Base-by-base conservation (phyloP, 2,797 vertebrate genomes). In the Notoglanidium macrostoma region DNA sequence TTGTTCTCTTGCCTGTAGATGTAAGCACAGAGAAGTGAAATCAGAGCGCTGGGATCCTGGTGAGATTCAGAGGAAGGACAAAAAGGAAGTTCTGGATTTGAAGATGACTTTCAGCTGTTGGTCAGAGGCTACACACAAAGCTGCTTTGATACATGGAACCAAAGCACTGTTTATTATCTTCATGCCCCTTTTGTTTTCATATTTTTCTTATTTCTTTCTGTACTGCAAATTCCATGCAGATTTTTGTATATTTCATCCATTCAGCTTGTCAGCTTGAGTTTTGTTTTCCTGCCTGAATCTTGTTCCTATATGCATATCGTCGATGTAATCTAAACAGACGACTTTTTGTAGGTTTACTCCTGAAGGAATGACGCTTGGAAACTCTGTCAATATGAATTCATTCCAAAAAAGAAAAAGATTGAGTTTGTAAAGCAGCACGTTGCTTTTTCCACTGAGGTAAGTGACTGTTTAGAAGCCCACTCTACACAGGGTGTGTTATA, bases 31-130 rank as follows among this genome's bases (percentile, higher is more conserved):
- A 40, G 55, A 61, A 26, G 21, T 17, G 78, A 80, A 61, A 61
- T 44, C 55, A 61, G 78, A 80, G 55, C 78, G 26, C 78, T 40
- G 55, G 21, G 26, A 55, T 59, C 55, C 21, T 44, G 35, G 21
- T 40, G 78, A 61, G 55, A 61, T 26, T 32, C 21, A 61, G 55
- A 80, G 19, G 32, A 63, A 63, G 70, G 40, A 63, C 35, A 32
- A 12, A 76, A 76, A 74, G 57, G 40, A 85, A 76, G 84, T 29
- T 32, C 54, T 40, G 57, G 70, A 46, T 29, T n/a, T 61, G 83
- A 79, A 82, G 82, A 81, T 73, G 80, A 72, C 81, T 89, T 84
- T 89, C 67, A 84, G 86, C 86, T 87, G 81, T 73, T 54, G 5
- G n/a, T 80, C 78, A 59, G 55, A 40, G 32, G 19, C 26, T 74